phyloP scores from a whole-genome alignment of 1,140 invertebrate genomes.

The Drosophila rufa region DNA sequence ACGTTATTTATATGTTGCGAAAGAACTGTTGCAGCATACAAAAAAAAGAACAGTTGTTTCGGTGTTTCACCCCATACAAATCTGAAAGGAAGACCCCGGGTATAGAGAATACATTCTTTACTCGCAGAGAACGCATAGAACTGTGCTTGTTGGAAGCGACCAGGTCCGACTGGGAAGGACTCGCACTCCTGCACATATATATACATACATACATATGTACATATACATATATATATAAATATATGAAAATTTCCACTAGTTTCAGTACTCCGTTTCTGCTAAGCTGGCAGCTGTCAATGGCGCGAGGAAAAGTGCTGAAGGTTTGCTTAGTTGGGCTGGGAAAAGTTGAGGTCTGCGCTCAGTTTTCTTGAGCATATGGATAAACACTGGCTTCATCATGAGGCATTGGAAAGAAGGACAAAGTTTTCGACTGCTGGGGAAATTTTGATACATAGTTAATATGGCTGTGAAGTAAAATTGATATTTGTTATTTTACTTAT shows the following conservation, averaged over 20 bases:
- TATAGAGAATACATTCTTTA: too few species aligned
- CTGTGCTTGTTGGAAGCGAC: too few species aligned
- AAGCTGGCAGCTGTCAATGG: constrained; percentile 62
- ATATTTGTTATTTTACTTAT: not conserved
- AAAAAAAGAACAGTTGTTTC: too few species aligned
- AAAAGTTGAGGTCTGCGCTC: constrained; percentile 35
- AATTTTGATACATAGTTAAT: constrained; percentile 29
- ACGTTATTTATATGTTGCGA: too few species aligned
- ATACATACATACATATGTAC: constrained; percentile 8
- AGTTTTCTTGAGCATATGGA: constrained; percentile 47
- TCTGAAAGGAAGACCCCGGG: too few species aligned
- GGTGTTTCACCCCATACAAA: too few species aligned
- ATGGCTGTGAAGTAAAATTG: not conserved
- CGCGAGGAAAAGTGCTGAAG: constrained; percentile 43
- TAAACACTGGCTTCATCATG: constrained; percentile 34
- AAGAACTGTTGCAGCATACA: too few species aligned
- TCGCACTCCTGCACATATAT: constrained; percentile 7
- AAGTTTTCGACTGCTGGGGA: constrained; percentile 31
- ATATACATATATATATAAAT: constrained; percentile 1
- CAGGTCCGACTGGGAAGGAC: too few species aligned
- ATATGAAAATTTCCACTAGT: constrained; percentile 39
- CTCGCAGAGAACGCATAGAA: too few species aligned
- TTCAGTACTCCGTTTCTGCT: constrained; percentile 16
- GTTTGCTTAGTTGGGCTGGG: constrained; percentile 33
- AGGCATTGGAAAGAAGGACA: constrained; percentile 17